Percentiles rank a stretch among this genome's conserved stretches.
Conservation (phyloP, 1,140 invertebrate species). For the Leptinotarsa defecta region DNA sequence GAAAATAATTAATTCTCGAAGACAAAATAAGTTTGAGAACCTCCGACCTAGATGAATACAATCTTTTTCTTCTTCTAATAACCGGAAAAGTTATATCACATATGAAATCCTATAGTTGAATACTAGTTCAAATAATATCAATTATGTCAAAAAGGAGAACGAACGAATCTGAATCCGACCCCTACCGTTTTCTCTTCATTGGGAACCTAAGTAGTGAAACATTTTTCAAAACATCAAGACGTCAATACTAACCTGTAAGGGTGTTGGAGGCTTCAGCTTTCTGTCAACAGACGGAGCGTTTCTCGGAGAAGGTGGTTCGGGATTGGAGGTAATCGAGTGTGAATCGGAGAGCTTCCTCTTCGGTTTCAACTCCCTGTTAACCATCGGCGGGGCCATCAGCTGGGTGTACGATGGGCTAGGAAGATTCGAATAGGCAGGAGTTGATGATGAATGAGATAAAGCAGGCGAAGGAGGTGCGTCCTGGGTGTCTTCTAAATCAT, state of each 20-base stretch:
- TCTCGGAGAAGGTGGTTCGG: constrained; percentile 57
- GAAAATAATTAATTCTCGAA: too few species aligned
- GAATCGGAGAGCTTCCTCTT: constrained; percentile 66
- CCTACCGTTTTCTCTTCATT: too few species aligned
- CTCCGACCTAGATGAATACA: too few species aligned
- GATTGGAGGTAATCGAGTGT: constrained; percentile 57
- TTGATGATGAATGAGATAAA: constrained; percentile 60
- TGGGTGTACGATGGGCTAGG: constrained; percentile 60
- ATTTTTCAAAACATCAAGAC: too few species aligned
- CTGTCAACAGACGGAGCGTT: constrained; percentile 54
- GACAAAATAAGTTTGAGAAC: too few species aligned
- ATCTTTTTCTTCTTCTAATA: too few species aligned
- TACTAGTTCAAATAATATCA: too few species aligned
- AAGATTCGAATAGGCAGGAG: constrained; percentile 64
- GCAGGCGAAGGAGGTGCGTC: constrained; percentile 61
- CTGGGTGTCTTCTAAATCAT: constrained; percentile 61
- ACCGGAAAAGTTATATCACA: too few species aligned
- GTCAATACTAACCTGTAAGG: constrained; percentile 42
- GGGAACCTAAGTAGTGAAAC: too few species aligned
- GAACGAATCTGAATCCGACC: too few species aligned
- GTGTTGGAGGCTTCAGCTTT: constrained; percentile 53
- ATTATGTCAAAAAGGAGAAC: too few species aligned
- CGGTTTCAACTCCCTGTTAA: constrained; percentile 81
- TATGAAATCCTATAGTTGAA: too few species aligned
- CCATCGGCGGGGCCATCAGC: constrained; percentile 67